Evolutionary conservation across 1,140 invertebrate species (phyloP), one percentile per base, ranked within the genome.

Genomic region (Kradibia gibbosae): DNA sequence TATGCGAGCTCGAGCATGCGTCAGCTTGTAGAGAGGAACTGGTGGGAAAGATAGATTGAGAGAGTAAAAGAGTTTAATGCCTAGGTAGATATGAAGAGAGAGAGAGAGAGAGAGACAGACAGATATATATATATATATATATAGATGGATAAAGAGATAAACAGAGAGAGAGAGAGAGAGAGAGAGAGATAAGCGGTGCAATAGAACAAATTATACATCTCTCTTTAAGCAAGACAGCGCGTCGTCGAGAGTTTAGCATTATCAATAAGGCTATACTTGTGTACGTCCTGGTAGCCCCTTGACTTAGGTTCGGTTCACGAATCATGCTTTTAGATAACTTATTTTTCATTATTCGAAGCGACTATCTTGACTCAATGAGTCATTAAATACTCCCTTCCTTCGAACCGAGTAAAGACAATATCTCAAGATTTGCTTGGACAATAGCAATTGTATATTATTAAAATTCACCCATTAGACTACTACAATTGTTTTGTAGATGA

Each of bases 181-280:
- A 60, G 4, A 31, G 0, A 28, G 3, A 31, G 57, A 31, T 5
- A 34, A 17, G 31, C 28, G 34, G 31, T 34, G 34, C n/a, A 67
- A 67, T 67, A 39, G 62, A 39, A 67, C 62, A 67, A 67, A 67
- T 67, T 67, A 39, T 22, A 2, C 39, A 17, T 67, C 62, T 39
- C 20, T 5, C 22, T 67, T 67, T 39, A 67, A 67, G 62, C 62
- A 22, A 62, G 62, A n/a, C 20, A 39, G 34, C 34, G 34, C 62
- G 22, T 17, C 17, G 36, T 36, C 10, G 62, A 67, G n/a, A 17
- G 39, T n/a, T 5, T 5, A 39, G 34, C 62, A 67, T 39, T 39
- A n/a, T 7, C 1, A 8, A 39, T 67, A 67, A 4, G 8, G 3
- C 36, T 36, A n/a, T 67, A 39, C 15, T n/a, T 11, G 20, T 3